A percentile compares a stretch with the other conserved stretches of the same genome.
These are phyloP conservation scores for Calosoma granatense DNA, from an alignment of 1,140 invertebrate genomes.

Conservation along the genomic window DNA sequence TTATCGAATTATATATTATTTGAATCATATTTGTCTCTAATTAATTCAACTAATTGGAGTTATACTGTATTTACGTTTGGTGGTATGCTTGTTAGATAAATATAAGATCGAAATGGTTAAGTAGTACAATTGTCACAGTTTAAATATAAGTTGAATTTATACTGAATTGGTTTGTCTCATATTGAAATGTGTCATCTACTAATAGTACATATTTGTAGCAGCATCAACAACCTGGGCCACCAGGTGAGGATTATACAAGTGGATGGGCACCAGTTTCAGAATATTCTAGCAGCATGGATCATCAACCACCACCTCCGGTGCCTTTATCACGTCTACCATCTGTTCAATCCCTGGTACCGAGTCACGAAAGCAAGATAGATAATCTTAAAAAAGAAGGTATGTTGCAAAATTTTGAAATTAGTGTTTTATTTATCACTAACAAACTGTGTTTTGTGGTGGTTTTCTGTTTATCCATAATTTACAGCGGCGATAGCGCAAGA, in stretches of 20 bases:
- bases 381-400: not conserved
- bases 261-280: not conserved
- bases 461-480: not conserved
- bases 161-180: too few relatives aligned
- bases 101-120: not conserved
- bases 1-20: too few relatives aligned
- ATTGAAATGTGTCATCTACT: too few relatives aligned
- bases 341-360: not conserved
- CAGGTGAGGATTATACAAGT: not conserved
- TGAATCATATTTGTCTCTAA: too few relatives aligned
- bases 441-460: not conserved
- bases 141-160: not conserved
- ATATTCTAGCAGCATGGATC: not conserved
- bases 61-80: not conserved
- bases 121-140: not conserved
- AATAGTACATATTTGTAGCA: not conserved
- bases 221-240: not conserved
- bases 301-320: not conserved
- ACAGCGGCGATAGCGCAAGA: conserved; percentile 63
- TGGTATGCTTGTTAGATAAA: not conserved
- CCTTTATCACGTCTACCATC: not conserved
- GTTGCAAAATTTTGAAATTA: conserved; percentile 18
- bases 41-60: not conserved
- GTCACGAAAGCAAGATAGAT: not conserved
- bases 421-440: not conserved